A percentile compares a stretch with the other conserved stretches of the same genome.
Conservation (phyloP, 2,797 vertebrate genomes). For the Coranthus polyacanthus region DNA sequence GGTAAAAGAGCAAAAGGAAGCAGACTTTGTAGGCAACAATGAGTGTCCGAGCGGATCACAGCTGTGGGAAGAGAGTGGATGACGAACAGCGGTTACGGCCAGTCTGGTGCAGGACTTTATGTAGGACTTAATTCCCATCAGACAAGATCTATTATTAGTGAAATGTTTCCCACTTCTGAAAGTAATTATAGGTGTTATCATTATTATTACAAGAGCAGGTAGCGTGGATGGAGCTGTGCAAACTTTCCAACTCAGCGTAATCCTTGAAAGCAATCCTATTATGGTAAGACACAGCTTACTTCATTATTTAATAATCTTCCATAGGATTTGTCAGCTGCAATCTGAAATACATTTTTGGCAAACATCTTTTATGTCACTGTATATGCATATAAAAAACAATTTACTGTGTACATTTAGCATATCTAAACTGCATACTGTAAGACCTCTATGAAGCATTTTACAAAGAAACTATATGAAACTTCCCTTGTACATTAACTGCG, state of each 20-base stretch:
- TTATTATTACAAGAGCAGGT: slow-evolving; percentile 8
- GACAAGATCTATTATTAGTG: neutral
- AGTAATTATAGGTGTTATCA: neutral
- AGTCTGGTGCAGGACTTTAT: neutral
- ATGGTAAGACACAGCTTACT: slow-evolving; percentile 62
- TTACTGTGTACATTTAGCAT: neutral
- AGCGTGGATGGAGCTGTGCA: slow-evolving; percentile 19
- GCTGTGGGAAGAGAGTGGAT: slow-evolving; percentile 23
- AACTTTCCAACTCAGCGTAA: slow-evolving; percentile 20
- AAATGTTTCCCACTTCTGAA: neutral
- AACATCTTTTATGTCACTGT: neutral
- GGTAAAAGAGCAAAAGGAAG: slow-evolving; percentile 42
- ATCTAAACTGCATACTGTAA: neutral
- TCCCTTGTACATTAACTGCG: too few species aligned
- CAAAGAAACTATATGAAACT: too few species aligned
- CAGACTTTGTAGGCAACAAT: slow-evolving; percentile 20
- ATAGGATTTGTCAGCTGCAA: neutral
- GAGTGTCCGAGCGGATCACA: slow-evolving; percentile 43
- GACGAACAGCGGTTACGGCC: neutral
- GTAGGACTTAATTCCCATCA: neutral
- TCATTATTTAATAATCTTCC: neutral
- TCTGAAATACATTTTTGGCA: neutral
- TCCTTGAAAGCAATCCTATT: slow-evolving; percentile 8
- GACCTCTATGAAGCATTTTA: too few species aligned
- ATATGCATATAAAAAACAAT: neutral